Conservation (phyloP, 1,140 invertebrate species). For the Penaeus chinensis region DNA sequence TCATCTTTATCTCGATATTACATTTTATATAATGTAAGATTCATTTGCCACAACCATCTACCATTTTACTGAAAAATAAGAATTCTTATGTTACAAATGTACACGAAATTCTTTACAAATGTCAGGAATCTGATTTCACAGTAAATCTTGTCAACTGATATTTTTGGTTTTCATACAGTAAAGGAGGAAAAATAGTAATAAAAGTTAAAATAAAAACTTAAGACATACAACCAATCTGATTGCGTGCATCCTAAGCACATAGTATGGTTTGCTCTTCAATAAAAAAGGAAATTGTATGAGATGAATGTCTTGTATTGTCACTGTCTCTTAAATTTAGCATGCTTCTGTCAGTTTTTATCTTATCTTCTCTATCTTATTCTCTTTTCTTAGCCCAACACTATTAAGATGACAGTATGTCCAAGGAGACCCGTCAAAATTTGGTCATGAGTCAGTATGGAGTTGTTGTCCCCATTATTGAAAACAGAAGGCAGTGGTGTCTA, state of each 20-base stretch:
- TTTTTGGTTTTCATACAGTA: conserved; percentile 1
- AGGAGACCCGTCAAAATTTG: conserved; percentile 36
- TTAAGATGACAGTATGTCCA: conserved; percentile 47
- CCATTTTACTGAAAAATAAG: conserved; percentile 47
- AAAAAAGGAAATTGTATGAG: no score
- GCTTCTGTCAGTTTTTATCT: background rate
- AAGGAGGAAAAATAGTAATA: conserved; percentile 7
- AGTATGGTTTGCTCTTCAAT: no score
- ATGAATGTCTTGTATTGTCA: no score
- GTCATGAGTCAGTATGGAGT: conserved; percentile 16
- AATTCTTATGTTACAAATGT: conserved; percentile 58
- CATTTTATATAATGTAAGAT: conserved; percentile 31
- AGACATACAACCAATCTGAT: background rate
- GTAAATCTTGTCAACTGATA: conserved; percentile 31
- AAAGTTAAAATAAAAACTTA: background rate
- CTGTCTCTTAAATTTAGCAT: conserved; percentile 1
- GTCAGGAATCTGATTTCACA: conserved; percentile 27
- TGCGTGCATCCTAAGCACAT: no score
- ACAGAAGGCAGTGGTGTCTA: conserved; percentile 6
- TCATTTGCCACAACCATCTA: conserved; percentile 57
- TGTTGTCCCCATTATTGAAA: conserved; percentile 10
- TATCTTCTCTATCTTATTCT: conserved; percentile 3
- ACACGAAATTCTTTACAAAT: conserved; percentile 56
- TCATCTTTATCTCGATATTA: conserved; percentile 51
- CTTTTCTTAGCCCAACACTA: background rate